These are phyloP conservation scores for Palloptera scutellata DNA, from an alignment of 2,888 invertebrate species.

Conservation along the genomic window DNA sequence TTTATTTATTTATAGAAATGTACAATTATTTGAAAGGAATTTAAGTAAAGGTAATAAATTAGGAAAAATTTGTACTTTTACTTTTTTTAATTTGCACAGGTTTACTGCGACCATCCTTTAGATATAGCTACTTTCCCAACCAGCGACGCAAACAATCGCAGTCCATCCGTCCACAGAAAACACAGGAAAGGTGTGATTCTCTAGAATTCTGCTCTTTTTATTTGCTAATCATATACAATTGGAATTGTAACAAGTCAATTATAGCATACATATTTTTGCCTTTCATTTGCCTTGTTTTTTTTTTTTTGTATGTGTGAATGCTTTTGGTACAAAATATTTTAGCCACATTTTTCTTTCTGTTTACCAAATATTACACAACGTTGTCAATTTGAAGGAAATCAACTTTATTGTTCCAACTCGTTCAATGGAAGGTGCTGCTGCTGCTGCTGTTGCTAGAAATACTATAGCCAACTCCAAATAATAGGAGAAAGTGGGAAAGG, in stretches of 20 bases:
- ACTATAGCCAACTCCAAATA: not conserved
- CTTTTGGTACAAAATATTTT: constrained; percentile 3
- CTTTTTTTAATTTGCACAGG: constrained; percentile 37
- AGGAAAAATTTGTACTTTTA: constrained; percentile 8
- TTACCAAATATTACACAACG: constrained; percentile 54
- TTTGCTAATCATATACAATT: constrained; percentile 28
- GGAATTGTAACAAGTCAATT: constrained; percentile 51
- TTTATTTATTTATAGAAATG: too few relatives aligned
- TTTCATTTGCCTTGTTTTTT: too few relatives aligned
- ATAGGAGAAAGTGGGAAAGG: too few relatives aligned
- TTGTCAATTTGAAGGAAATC: constrained; percentile 48
- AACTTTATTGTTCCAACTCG: constrained; percentile 39
- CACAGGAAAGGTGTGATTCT: constrained; percentile 53
- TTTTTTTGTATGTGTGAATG: too few relatives aligned
- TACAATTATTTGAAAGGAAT: too few relatives aligned
- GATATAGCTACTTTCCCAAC: not conserved
- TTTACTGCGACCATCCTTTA: not conserved
- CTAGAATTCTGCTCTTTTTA: constrained; percentile 37
- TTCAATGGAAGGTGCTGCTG: constrained; percentile 1
- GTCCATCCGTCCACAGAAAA: not conserved
- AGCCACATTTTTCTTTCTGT: constrained; percentile 52
- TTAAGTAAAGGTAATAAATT: not conserved
- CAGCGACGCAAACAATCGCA: not conserved
- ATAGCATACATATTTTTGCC: too few relatives aligned
- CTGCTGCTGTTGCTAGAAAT: not conserved